These are phyloP conservation scores for Xerus rutilus DNA, from an alignment of 2,797 vertebrate species.

Conservation along the genomic window DNA sequence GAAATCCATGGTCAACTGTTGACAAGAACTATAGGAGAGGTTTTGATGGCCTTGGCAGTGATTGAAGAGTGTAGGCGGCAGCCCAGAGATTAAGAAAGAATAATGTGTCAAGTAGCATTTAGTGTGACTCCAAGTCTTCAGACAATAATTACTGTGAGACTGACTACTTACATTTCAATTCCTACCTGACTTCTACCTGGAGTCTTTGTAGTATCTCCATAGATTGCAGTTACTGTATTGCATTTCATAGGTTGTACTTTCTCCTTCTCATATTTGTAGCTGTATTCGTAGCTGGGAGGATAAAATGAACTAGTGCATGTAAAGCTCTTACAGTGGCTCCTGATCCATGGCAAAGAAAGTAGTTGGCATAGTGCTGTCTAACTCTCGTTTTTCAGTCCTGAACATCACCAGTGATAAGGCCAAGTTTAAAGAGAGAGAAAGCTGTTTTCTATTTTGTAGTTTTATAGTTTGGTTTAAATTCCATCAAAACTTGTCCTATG, in stretches of 20 bases:
- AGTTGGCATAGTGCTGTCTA: background rate
- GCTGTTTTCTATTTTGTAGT: background rate
- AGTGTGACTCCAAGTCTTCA: background rate
- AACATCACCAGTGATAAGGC: background rate
- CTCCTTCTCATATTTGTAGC: background rate
- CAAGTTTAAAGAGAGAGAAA: constrained; percentile 12
- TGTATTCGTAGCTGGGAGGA: background rate
- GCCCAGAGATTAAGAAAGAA: background rate
- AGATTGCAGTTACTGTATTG: background rate
- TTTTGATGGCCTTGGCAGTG: background rate
- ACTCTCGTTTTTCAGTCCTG: background rate
- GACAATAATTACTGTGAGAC: background rate
- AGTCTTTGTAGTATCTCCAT: background rate
- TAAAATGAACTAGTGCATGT: background rate
- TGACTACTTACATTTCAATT: constrained; percentile 1
- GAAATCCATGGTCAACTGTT: background rate
- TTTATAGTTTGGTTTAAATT: background rate
- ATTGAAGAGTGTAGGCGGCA: background rate
- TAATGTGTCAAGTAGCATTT: background rate
- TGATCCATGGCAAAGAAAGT: background rate
- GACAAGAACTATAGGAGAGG: background rate
- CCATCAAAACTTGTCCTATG: background rate
- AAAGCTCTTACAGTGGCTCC: background rate
- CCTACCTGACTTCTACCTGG: background rate
- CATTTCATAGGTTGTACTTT: background rate